A percentile compares a stretch with the other conserved stretches of the same genome.
phyloP scores from a whole-genome alignment of 2,888 invertebrate genomes.

The Ellobium chinense region DNA sequence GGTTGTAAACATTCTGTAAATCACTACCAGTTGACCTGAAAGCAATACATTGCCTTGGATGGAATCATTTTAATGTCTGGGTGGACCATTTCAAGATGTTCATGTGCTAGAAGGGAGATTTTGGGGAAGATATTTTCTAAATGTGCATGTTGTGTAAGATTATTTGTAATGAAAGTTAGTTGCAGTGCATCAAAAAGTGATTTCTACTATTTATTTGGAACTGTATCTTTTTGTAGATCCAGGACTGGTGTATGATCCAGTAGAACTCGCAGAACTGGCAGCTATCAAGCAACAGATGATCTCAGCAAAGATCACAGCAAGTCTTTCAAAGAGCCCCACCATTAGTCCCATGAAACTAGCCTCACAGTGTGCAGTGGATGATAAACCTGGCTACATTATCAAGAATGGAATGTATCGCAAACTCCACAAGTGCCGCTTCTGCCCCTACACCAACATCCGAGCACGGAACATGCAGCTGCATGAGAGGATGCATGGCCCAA shows the following conservation, averaged over 20 bases:
- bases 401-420: slow-evolving; percentile 81
- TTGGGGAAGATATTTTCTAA: no score
- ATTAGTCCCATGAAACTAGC: slow-evolving; percentile 71
- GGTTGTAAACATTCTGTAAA: no score
- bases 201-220: neutral
- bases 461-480: slow-evolving; percentile 90
- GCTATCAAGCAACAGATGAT: slow-evolving; percentile 75
- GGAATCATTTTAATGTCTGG: no score
- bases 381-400: slow-evolving; percentile 67
- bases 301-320: slow-evolving; percentile 71
- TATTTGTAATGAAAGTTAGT: no score
- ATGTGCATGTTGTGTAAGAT: no score
- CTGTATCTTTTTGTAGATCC: slow-evolving; percentile 55
- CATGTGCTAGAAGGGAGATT: no score
- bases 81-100: no score
- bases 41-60: no score
- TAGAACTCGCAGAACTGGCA: slow-evolving; percentile 73
- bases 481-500: slow-evolving; percentile 87
- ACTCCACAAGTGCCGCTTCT: slow-evolving; percentile 91
- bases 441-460: slow-evolving; percentile 90
- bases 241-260: slow-evolving; percentile 67
- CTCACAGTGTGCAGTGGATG: slow-evolving; percentile 60
- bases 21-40: no score
- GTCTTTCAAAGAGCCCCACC: slow-evolving; percentile 66
- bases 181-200: neutral